Evolutionary conservation across 2,797 vertebrate genomes (phyloP).

Genomic region (Malacoraja senta): DNA sequence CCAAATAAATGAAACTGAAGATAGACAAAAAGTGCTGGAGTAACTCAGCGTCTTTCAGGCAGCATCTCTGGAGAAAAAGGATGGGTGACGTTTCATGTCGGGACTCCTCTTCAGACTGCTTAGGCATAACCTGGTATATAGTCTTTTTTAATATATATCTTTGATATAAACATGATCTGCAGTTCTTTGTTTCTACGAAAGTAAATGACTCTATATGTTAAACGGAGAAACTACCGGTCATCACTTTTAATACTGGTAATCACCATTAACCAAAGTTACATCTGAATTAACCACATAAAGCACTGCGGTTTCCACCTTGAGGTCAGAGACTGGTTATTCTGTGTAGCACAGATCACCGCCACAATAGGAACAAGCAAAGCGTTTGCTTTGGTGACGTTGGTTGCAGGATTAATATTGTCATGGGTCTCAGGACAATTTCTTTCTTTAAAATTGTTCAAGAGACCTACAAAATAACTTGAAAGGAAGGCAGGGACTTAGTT

Average conservation of each 20-base stretch:
- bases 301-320: background rate
- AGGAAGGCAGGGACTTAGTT: background rate
- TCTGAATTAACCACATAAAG: background rate
- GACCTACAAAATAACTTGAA: background rate
- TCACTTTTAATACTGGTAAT: background rate
- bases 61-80: too few species aligned
- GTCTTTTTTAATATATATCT: too few species aligned
- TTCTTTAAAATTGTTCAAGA: background rate
- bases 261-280: background rate
- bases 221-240: background rate
- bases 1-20: background rate
- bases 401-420: background rate
- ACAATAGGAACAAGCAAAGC: background rate
- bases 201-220: too few species aligned
- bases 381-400: background rate
- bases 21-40: too few species aligned
- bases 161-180: too few species aligned
- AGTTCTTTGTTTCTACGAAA: too few species aligned
- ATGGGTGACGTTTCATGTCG: too few species aligned
- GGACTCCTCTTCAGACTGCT: too few species aligned
- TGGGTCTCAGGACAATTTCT: background rate
- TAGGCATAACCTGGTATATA: too few species aligned
- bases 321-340: background rate
- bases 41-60: too few species aligned
- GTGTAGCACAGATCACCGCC: background rate